Conservation (phyloP, 2,113 vertebrate genomes). For the Charadrius vociferus region DNA sequence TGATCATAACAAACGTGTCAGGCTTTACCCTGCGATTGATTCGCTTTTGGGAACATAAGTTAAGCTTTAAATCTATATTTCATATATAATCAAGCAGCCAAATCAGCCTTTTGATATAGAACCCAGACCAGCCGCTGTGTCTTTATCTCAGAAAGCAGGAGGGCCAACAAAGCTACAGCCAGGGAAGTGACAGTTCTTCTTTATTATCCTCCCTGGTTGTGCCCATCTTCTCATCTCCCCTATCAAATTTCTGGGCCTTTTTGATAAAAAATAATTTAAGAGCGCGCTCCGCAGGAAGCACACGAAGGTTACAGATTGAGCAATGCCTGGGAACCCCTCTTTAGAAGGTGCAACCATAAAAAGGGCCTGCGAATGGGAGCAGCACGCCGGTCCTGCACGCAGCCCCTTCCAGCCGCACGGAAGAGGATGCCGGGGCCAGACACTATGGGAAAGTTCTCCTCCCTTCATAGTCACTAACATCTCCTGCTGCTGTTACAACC, state of each 20-base stretch:
- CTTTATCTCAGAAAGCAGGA: slow-evolving; percentile 76
- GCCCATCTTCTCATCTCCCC: slow-evolving; percentile 68
- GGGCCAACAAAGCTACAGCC: slow-evolving; percentile 63
- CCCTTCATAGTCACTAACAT: background rate
- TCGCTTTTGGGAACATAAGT: slow-evolving; percentile 53
- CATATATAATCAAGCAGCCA: slow-evolving; percentile 68
- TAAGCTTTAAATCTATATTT: slow-evolving; percentile 74
- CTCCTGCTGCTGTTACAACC: background rate
- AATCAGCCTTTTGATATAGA: slow-evolving; percentile 70
- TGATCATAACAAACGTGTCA: slow-evolving; percentile 56
- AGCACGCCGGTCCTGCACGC: background rate
- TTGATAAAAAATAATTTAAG: slow-evolving; percentile 72
- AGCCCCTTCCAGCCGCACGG: background rate
- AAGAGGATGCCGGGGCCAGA: background rate
- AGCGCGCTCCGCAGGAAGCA: background rate
- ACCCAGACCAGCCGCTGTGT: slow-evolving; percentile 42
- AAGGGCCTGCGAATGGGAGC: accelerated
- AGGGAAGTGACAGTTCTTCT: slow-evolving; percentile 70
- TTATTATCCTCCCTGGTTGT: slow-evolving; percentile 50
- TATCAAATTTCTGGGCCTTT: slow-evolving; percentile 71
- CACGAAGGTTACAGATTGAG: slow-evolving; percentile 16
- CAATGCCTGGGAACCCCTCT: slow-evolving; percentile 20
- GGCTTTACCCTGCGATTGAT: slow-evolving; percentile 45
- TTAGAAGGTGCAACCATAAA: background rate
- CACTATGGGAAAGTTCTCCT: background rate